Evolutionary conservation across 2,113 vertebrate species (phyloP).

Genomic region (Prionailurus bengalensis): DNA sequence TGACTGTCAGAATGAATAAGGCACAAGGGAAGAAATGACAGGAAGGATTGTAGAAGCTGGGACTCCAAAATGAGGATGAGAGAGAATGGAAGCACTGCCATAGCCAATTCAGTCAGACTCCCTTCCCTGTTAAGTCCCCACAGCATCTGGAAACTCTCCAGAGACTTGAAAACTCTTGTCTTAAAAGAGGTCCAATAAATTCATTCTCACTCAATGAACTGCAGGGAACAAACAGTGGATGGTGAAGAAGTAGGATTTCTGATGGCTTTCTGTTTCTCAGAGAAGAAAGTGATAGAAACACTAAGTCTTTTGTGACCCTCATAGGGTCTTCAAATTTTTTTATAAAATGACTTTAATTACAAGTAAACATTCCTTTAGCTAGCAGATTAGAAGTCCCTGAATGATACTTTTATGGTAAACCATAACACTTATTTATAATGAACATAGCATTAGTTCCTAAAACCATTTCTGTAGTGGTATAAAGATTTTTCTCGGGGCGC

Average conservation of each 20-base stretch:
- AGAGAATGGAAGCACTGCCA: not conserved
- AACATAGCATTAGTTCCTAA: not conserved
- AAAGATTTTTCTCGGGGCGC: conserved; percentile 22
- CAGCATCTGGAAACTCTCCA: not conserved
- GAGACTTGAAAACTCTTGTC: not conserved
- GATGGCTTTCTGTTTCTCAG: not conserved
- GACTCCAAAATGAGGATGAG: not conserved
- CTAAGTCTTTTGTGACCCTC: not conserved
- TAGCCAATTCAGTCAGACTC: not conserved
- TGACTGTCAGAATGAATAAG: conserved; percentile 6
- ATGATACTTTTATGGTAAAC: conserved; percentile 68
- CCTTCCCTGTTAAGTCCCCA: not conserved
- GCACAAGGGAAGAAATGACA: not conserved
- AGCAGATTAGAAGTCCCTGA: conserved; percentile 69
- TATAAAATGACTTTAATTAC: conserved; percentile 38
- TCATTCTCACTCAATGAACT: not conserved
- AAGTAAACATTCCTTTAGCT: conserved; percentile 61
- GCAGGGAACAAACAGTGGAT: not conserved
- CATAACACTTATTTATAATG: conserved; percentile 38
- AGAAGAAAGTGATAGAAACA: not conserved
- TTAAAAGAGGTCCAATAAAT: not conserved
- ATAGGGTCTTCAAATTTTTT: not conserved
- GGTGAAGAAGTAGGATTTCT: not conserved
- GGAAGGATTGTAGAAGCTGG: not conserved
- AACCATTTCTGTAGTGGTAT: not conserved